Base-by-base conservation (phyloP, 1,140 invertebrate species). In the Cecropterus lyciades region DNA sequence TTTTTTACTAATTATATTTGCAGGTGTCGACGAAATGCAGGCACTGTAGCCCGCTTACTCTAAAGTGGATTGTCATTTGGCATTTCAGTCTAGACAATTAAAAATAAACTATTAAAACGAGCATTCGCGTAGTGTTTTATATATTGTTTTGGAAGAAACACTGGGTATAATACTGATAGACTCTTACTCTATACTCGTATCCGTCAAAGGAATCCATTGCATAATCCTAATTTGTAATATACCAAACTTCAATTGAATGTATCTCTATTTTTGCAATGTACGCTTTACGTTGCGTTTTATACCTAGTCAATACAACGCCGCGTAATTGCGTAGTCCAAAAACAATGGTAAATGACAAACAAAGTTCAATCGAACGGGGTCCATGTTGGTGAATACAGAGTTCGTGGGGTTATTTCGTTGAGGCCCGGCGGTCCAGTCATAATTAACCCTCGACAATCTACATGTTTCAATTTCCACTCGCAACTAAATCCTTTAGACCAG, bases 1-100 rank as follows among this genome's bases (percentile, higher is more conserved):
- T 60, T 60, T 53, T 60, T 60, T 60, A 60, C 57, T 60, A 60
- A 60, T 60, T 60, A 60, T 60, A 49, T 60, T 60, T 60, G 57
- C 30, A 37, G 45, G 45, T 60, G 45, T 49, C 57, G 57, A 60
- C 57, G 30, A 60, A 60, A 49, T 49, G 45, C 27, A 60, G 30
- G 57, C 16, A 11, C 45, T 60, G 15, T 11, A 42, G 37, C 16
- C 8, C 14, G n/a, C 27, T 16, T 49, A 49, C 45, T 37, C 5
- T 37, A 60, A 49, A 60, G 27, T 60, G 45, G 30, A 48, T 37
- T 14, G 8, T 30, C 14, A 16, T 53, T 53, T 53, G 37, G 13
- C 3, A 45, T 45, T 45, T 17, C 6, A 45, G 27, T 37, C 14
- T 53, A 37, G 27, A 53, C 8, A 37, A 37, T 15, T 53, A 53